A percentile compares a stretch with the other conserved stretches of the same genome.
Conservation (phyloP, 2,797 vertebrate species). For the Halcyon chelicuti region DNA sequence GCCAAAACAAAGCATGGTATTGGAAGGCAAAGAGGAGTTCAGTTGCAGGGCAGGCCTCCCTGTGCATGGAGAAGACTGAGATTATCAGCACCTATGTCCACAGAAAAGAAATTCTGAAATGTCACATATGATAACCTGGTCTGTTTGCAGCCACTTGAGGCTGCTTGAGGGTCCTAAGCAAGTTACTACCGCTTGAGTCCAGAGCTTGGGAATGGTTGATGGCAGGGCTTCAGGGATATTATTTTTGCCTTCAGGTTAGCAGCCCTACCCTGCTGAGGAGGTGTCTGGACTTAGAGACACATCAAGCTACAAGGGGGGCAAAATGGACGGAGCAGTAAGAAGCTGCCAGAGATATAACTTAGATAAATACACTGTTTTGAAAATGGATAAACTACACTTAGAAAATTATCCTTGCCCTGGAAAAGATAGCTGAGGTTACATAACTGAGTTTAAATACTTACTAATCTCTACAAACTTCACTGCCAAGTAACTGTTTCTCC, state of each 20-base stretch:
- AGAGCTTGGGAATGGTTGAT: not conserved
- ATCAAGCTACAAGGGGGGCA: not conserved
- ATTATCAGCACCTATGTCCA: not conserved
- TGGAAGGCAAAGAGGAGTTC: not conserved
- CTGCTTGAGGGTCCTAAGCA: not conserved
- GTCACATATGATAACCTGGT: not conserved
- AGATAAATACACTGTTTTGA: not conserved
- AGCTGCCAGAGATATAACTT: not conserved
- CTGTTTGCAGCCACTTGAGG: not conserved
- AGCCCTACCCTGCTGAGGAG: not conserved
- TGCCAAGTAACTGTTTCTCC: not conserved
- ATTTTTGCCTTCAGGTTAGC: not conserved
- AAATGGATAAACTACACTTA: not conserved
- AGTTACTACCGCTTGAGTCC: not conserved
- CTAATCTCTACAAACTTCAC: not conserved
- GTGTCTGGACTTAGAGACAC: not conserved
- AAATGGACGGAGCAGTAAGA: not conserved
- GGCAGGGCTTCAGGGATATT: not conserved
- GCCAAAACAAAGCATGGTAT: not conserved
- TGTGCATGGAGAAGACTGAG: not conserved
- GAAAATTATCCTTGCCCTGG: not conserved
- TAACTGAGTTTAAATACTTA: not conserved
- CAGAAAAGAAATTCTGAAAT: not conserved
- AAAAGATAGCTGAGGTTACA: not conserved
- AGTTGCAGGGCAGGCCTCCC: not conserved